phyloP scores from a whole-genome alignment of 53 echinoderm and acorn worm genomes.

The Apostichopus leukothele region DNA sequence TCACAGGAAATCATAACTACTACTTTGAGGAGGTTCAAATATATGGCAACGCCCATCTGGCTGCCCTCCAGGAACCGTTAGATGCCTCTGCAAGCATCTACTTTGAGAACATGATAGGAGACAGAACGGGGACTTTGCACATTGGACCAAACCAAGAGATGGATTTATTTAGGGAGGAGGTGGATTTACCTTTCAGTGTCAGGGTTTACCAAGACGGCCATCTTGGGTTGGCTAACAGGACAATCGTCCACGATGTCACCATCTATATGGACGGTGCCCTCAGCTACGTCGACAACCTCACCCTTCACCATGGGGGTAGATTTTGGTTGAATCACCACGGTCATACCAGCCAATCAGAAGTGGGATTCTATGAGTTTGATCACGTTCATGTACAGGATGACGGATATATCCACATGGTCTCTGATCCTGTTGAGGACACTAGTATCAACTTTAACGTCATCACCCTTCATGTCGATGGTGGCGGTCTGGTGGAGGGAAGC shows the following conservation, averaged over 20 bases:
- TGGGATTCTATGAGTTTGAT: constrained; percentile 68
- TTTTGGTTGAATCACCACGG: constrained; percentile 75
- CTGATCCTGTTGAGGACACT: constrained; percentile 71
- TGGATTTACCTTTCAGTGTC: constrained; percentile 83
- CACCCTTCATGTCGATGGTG: constrained; percentile 73
- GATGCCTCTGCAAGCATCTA: constrained; percentile 67
- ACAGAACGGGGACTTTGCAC: constrained; percentile 82
- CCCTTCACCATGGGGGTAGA: constrained; percentile 72
- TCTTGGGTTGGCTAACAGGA: constrained; percentile 75
- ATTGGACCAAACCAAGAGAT: constrained; percentile 72
- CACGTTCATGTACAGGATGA: constrained; percentile 77
- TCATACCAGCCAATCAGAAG: constrained; percentile 57
- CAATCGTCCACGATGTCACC: constrained; percentile 77
- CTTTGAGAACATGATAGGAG: constrained; percentile 93
- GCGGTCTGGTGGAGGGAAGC: constrained; percentile 81
- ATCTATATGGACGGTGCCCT: constrained; percentile 73
- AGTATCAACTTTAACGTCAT: constrained; percentile 69
- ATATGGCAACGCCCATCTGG: constrained; percentile 80
- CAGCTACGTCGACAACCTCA: constrained; percentile 61
- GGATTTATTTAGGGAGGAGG: constrained; percentile 68
- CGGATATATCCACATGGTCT: constrained; percentile 80
- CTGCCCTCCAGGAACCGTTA: constrained; percentile 64
- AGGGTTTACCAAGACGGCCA: constrained; percentile 75
- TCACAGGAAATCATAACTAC: constrained; percentile 70
- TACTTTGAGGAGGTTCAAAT: constrained; percentile 91